Evolutionary conservation across 2,797 vertebrate species (phyloP).

Genomic region (Adelosebastes latens): DNA sequence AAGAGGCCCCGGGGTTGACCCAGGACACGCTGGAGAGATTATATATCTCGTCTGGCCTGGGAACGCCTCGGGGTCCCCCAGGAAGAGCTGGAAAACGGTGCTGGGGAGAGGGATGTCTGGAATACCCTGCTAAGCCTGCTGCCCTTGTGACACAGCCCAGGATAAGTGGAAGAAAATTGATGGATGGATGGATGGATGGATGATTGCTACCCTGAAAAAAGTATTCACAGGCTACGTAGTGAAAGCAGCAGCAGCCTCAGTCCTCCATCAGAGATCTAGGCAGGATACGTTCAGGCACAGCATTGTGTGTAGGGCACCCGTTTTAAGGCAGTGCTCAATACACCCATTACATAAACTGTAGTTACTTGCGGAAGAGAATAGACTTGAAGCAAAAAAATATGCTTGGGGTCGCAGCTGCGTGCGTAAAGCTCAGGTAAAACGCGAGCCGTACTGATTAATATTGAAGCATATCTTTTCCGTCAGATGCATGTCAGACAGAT

Average conservation of each 20-base stretch:
- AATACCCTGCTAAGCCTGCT: no score
- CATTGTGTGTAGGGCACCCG: no score
- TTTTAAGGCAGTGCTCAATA: not conserved
- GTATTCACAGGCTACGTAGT: no score
- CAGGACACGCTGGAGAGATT: not conserved
- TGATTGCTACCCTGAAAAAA: no score
- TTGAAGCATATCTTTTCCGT: not conserved
- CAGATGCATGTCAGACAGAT: not conserved
- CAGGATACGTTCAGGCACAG: not conserved
- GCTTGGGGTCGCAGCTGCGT: not conserved
- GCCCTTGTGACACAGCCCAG: fast-evolving
- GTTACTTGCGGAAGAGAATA: not conserved
- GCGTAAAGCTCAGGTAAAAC: not conserved
- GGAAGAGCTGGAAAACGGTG: not conserved
- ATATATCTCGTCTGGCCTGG: no score
- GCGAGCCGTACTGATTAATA: not conserved
- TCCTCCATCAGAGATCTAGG: not conserved
- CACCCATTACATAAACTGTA: not conserved
- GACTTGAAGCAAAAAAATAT: not conserved
- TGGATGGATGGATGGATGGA: no score
- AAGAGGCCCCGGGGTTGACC: not conserved
- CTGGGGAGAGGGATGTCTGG: no score
- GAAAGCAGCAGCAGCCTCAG: not conserved
- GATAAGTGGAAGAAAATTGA: no score
- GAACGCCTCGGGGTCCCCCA: not conserved